Evolutionary conservation across 2,888 invertebrate species (phyloP), one percentile per base, ranked within the genome.

Genomic region (Cheilosia pagana): DNA sequence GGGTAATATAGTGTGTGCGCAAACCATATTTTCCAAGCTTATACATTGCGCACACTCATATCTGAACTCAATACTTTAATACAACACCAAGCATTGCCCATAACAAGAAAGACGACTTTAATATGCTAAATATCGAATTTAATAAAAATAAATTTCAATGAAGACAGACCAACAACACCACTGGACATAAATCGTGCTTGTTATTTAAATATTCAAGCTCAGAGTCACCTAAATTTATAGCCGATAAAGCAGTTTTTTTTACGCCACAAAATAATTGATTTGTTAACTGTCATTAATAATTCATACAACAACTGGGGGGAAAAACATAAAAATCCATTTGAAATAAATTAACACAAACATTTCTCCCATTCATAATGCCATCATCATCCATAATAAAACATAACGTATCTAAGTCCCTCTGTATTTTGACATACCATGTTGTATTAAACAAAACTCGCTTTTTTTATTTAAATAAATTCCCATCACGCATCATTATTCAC

Each of bases 401-500:
- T 59, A 68, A 45, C 52, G 31, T 50, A 45, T 52, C 35, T 25
- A 74, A 16, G n/a, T 16, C 23, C 39, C 35, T 21, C 31, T 43
- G 25, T 48, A 60, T 60, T 52, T 68, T 68, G 59, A 75, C 57
- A 75, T 65, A 52, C 52, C 48, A n/a, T 43, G 59, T n/a, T 67
- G 67, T 67, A 35, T 39, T 16, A 16, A 39, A 59, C 19, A 19
- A 71, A 59, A 71, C 25, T 14, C 8, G 5, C 10, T 25, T 8
- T 19, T 43, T 25, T 55, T 45, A 50, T 52, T 68, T 53, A 65
- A 39, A 50, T 25, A 63, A 68, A 74, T 63, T 74, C 55, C 48
- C n/a, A 60, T 48, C 74, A 78, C 74, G 68, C 78, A 78, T 67
- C 72, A 72, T 82, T 67, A 67, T 77, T 82, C 77, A 82, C 67